Conservation (phyloP, 2,888 invertebrate genomes). For the Camponotus fellah region DNA sequence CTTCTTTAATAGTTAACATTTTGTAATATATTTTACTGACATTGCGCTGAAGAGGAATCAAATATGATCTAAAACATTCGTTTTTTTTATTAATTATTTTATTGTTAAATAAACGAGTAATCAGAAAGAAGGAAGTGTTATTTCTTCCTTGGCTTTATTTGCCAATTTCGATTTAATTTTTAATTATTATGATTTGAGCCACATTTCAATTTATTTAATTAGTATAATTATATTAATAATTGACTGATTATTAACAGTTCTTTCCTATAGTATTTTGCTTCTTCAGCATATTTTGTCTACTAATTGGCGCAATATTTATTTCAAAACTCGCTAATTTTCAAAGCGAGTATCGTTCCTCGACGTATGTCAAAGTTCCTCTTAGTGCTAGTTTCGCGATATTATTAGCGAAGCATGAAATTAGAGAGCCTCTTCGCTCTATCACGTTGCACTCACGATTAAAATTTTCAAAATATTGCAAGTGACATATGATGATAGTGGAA, state of each 20-base stretch:
- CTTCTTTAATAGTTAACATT: no score
- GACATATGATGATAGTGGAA: background rate
- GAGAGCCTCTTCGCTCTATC: background rate
- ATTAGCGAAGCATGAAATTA: constrained; percentile 43
- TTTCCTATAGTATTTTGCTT: background rate
- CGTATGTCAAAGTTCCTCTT: constrained; percentile 12
- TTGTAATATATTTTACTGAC: no score
- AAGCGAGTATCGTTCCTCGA: constrained; percentile 17
- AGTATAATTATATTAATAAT: background rate
- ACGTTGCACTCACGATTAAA: constrained; percentile 7
- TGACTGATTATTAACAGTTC: background rate
- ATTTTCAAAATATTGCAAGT: constrained; percentile 36
- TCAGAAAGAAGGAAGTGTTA: no score
- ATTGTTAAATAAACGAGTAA: no score
- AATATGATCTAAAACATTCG: no score
- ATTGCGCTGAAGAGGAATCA: no score
- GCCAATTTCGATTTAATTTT: no score
- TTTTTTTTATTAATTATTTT: no score
- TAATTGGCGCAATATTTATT: constrained; percentile 39
- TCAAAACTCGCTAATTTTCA: constrained; percentile 38
- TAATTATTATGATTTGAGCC: no score
- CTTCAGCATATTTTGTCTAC: background rate
- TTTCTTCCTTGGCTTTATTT: no score
- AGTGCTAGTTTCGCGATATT: background rate
- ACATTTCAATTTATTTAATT: no score